These are phyloP conservation scores for Sebastes itinus DNA, from an alignment of 2,797 vertebrate species.

Conservation along the genomic window DNA sequence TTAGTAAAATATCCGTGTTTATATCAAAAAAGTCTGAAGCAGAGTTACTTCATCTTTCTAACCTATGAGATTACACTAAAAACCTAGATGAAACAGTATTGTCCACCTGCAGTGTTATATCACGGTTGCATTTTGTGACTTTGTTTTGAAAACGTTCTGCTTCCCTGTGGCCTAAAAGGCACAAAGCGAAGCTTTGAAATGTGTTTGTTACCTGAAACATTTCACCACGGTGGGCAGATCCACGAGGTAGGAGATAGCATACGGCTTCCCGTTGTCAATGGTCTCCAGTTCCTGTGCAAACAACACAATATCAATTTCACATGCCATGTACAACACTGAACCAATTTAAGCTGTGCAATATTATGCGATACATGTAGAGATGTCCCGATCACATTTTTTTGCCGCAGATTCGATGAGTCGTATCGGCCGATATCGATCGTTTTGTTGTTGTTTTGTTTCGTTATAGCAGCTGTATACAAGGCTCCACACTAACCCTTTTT, in stretches of 20 bases:
- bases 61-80: background rate
- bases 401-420: no score
- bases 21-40: background rate
- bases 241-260: conserved; percentile 86
- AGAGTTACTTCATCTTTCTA: background rate
- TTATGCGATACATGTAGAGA: background rate
- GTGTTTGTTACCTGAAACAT: conserved; percentile 85
- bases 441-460: no score
- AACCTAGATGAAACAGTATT: background rate
- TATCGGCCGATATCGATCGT: no score
- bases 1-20: background rate
- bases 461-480: no score
- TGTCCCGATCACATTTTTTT: no score
- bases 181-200: background rate
- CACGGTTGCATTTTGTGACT: background rate
- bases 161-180: background rate
- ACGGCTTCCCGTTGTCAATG: conserved; percentile 96
- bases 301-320: background rate
- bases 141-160: background rate
- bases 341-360: background rate
- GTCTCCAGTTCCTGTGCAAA: conserved; percentile 90
- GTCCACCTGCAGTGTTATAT: background rate
- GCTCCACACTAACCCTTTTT: no score
- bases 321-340: no score
- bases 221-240: conserved; percentile 92